A percentile compares a stretch with the other conserved stretches of the same genome.
Evolutionary conservation across 2,113 vertebrate genomes (phyloP).

Genomic region (Lampris incognitus): DNA sequence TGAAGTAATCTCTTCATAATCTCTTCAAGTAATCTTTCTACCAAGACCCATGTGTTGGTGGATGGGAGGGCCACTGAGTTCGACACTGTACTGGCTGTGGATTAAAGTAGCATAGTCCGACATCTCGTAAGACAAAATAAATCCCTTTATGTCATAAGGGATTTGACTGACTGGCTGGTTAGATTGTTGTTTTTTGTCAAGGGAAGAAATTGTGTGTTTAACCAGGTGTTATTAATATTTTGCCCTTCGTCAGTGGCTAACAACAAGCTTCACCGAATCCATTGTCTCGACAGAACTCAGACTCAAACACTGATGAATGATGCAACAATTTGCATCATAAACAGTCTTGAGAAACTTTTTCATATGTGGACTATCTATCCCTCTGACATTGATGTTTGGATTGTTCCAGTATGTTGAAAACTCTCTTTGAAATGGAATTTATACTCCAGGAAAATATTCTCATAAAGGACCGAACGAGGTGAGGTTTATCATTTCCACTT

Average conservation of each 20-base stretch:
- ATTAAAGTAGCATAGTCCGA: constrained; percentile 4
- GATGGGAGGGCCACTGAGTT: constrained; percentile 2
- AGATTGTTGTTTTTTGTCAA: neutral
- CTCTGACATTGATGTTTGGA: too few relatives aligned
- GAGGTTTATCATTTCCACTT: too few relatives aligned
- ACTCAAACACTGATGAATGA: neutral
- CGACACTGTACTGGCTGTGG: neutral
- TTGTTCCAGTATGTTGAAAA: neutral
- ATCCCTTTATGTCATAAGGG: constrained; percentile 5
- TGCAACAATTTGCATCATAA: too few relatives aligned
- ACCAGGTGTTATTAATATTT: too few relatives aligned
- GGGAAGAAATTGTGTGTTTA: too few relatives aligned
- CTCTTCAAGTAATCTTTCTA: neutral
- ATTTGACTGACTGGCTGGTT: neutral
- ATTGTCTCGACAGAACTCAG: neutral
- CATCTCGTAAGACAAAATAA: constrained; percentile 14
- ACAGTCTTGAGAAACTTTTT: too few relatives aligned
- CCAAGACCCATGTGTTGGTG: constrained; percentile 41
- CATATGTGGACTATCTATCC: too few relatives aligned
- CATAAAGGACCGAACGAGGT: too few relatives aligned
- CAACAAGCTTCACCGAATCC: too few relatives aligned
- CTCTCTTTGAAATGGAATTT: too few relatives aligned
- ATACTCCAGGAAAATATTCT: too few relatives aligned
- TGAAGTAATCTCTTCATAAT: neutral
- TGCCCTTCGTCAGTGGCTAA: too few relatives aligned